Evolutionary conservation across 2,797 vertebrate genomes (phyloP).

Genomic region (Phyllotis vaccarum): DNA sequence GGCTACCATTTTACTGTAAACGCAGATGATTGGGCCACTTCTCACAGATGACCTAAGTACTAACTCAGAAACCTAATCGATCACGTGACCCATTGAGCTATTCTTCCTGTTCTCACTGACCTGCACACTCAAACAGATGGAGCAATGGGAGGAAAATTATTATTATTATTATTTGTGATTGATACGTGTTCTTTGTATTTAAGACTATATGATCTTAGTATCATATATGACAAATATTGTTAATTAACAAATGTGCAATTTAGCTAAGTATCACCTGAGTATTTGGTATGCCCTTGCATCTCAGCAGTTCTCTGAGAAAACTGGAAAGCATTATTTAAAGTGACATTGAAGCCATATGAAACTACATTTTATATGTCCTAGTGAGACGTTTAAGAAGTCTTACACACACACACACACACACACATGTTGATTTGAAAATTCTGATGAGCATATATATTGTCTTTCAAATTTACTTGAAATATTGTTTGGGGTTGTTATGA

Average conservation of each 20-base stretch:
- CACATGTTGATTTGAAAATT: background rate
- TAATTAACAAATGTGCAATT: background rate
- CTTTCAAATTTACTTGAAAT: background rate
- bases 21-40: background rate
- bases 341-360: background rate
- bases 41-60: background rate
- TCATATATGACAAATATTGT: background rate
- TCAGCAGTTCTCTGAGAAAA: background rate
- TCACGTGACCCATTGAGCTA: background rate
- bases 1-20: background rate
- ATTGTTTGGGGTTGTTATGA: background rate
- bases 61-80: background rate
- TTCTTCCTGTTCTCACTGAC: background rate
- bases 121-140: background rate
- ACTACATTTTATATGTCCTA: background rate
- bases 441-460: background rate
- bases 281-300: background rate
- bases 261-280: background rate
- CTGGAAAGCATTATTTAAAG: background rate
- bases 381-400: constrained; percentile 15
- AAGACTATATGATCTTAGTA: background rate
- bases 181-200: background rate
- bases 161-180: background rate
- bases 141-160: background rate
- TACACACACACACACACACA: background rate